Evolutionary conservation across 2,888 invertebrate genomes (phyloP).

Genomic region (Branchipolynoe longqiensis): DNA sequence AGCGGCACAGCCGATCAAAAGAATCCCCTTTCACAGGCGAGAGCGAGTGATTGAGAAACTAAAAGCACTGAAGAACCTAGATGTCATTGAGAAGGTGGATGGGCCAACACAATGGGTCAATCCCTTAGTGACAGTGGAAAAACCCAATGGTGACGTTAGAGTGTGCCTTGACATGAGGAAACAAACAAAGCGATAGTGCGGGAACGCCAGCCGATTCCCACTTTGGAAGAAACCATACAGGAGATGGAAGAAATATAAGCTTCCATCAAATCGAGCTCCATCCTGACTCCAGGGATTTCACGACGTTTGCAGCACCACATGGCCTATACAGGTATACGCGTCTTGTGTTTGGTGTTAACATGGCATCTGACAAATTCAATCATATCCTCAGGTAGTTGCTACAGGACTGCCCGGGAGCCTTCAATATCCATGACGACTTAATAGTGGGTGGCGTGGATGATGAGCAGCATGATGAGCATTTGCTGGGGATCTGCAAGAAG

Average conservation of each 20-base stretch:
- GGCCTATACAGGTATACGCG: constrained; percentile 57
- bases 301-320: constrained; percentile 47
- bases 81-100: constrained; percentile 63
- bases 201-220: constrained; percentile 62
- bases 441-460: constrained; percentile 21
- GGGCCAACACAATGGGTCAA: constrained; percentile 65
- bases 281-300: constrained; percentile 53
- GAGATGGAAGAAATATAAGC: constrained; percentile 6
- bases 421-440: constrained; percentile 58
- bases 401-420: constrained; percentile 22
- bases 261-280: constrained; percentile 60
- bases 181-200: constrained; percentile 64
- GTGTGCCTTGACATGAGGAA: constrained; percentile 64
- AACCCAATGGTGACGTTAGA: constrained; percentile 26
- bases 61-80: not conserved
- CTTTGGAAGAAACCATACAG: constrained; percentile 54
- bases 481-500: too few species aligned
- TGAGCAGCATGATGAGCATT: constrained; percentile 1
- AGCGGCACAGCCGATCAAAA: constrained; percentile 1
- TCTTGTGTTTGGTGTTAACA: constrained; percentile 60
- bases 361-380: constrained; percentile 59
- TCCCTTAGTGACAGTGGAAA: constrained; percentile 64
- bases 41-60: not conserved
- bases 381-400: constrained; percentile 52
- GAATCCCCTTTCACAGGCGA: not conserved